Base-by-base conservation (phyloP, 1,140 invertebrate species). In the Megalopta genalis region DNA sequence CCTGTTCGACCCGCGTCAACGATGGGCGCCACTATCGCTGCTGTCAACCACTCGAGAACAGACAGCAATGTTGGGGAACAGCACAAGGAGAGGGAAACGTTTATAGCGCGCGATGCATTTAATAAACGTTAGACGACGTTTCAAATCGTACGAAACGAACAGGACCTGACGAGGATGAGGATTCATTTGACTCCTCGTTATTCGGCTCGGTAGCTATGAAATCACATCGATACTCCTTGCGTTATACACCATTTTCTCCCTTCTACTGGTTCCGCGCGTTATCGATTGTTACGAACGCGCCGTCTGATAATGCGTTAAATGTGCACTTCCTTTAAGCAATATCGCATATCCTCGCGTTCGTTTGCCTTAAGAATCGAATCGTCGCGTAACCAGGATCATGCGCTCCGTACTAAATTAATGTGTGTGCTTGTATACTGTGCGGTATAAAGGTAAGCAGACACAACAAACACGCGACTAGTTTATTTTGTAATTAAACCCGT, bases 281-380 rank as follows among this genome's bases (percentile, higher is more conserved):
- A 85, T 85, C 83, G 83, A 85, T 85, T 85, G 73, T 85, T 85
- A 84, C 82, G 78, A 84, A 84, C 59, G 70, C 71, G 79, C 70
- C 74, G 79, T 73, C 81, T 82, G 84, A 85, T 85, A 85, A 85
- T 65, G 83, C 66, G 79, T 72, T 85, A 85, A 85, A 78, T 85
- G 79, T 85, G 79, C 74, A 75, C 46, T 81, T 84, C 80, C 78
- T 66, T 62, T 57, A 62, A 71, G 46, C 54, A 59, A 81, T 63
- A 77, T 69, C 63, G 63, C 66, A 49, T 60, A 76, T 52, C 27
- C 67, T 62, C 54, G 60, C 27, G 52, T 74, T 60, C 46, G 23
- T 23, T 72, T 27, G 46, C 27, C 49, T 57, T 74, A 80, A 70
- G 23, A 74, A 54, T 67, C 39, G 52, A 71, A 25, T 46, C 57